A percentile compares a stretch with the other conserved stretches of the same genome.
phyloP scores from a whole-genome alignment of 1,140 invertebrate genomes.

The Drosophila trapezifrons region DNA sequence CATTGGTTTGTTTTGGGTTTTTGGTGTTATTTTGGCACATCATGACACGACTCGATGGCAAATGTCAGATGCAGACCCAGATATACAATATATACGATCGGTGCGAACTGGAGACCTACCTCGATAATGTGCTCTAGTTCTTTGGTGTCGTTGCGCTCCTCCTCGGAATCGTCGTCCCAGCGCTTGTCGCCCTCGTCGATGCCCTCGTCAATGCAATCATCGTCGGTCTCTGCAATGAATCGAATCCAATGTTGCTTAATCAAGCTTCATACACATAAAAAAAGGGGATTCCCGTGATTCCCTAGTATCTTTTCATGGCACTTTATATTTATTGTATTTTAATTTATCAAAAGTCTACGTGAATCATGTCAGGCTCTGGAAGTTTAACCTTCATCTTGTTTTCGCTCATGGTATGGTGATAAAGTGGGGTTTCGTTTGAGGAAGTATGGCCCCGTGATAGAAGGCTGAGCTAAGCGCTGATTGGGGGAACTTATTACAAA shows the following conservation, averaged over 20 bases:
- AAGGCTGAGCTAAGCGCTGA: neutral
- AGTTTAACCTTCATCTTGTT: slow-evolving; percentile 22
- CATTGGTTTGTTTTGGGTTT: slow-evolving; percentile 20
- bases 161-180: slow-evolving; percentile 86
- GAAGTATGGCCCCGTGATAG: neutral
- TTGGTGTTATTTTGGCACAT: slow-evolving; percentile 34
- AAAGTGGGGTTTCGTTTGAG: slow-evolving; percentile 6
- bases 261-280: slow-evolving; percentile 16
- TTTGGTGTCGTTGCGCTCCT: slow-evolving; percentile 83
- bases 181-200: slow-evolving; percentile 87
- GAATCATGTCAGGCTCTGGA: slow-evolving; percentile 22
- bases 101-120: slow-evolving; percentile 59
- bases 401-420: slow-evolving; percentile 1
- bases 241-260: slow-evolving; percentile 12
- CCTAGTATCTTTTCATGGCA: neutral
- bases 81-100: slow-evolving; percentile 14
- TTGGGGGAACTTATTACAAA: slow-evolving; percentile 8
- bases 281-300: neutral
- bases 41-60: slow-evolving; percentile 37
- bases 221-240: slow-evolving; percentile 88
- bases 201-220: slow-evolving; percentile 95
- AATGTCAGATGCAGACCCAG: slow-evolving; percentile 27
- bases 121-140: slow-evolving; percentile 83
- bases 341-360: slow-evolving; percentile 24
- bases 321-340: neutral